Conservation (phyloP, 2,797 vertebrate species). For the Lagocephalus sceleratus region DNA sequence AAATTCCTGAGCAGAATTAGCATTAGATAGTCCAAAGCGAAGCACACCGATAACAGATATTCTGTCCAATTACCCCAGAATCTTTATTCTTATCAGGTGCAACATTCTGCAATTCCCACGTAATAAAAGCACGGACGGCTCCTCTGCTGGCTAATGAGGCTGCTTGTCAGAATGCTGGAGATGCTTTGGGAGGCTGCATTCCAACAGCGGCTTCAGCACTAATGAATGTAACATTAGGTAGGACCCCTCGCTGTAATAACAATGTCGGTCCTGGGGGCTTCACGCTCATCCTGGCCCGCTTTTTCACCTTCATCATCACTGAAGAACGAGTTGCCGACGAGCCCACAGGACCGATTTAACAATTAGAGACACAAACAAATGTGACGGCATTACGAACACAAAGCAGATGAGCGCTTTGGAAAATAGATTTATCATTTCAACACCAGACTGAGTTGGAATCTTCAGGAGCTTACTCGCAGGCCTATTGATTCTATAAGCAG, state of each 20-base stretch:
- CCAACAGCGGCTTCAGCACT: constrained; percentile 46
- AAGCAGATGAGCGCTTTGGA: background rate
- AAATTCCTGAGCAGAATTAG: background rate
- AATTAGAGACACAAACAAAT: constrained; percentile 9
- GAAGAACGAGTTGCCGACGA: constrained; percentile 18
- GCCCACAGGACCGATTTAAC: constrained; percentile 11
- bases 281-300: constrained; percentile 29
- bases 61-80: constrained; percentile 2
- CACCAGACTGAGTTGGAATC: background rate
- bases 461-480: background rate
- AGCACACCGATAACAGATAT: background rate
- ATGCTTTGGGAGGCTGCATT: constrained; percentile 44
- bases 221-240: constrained; percentile 53
- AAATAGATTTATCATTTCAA: background rate
- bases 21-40: background rate
- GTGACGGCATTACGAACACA: background rate
- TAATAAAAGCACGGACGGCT: constrained; percentile 14
- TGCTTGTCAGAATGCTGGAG: constrained; percentile 35
- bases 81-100: background rate
- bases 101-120: constrained; percentile 1
- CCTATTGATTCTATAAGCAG: constrained; percentile 8
- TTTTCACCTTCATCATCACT: constrained; percentile 31
- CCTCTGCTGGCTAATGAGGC: constrained; percentile 35
- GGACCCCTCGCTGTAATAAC: constrained; percentile 44
- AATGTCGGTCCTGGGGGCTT: constrained; percentile 55